Conservation (phyloP, 2,797 vertebrate genomes). For the Semotilus atromaculatus region DNA sequence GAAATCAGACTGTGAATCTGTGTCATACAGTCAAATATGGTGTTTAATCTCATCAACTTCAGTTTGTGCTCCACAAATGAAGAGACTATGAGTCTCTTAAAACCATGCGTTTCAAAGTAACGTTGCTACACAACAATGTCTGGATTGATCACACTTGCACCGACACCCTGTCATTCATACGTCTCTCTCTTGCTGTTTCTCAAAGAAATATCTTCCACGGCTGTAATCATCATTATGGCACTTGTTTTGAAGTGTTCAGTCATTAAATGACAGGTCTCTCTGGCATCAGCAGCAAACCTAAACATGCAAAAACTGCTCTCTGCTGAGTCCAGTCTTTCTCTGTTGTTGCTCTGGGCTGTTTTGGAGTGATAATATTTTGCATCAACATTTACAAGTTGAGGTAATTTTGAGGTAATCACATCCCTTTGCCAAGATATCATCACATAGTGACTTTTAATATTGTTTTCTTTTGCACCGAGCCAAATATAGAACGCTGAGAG, state of each 20-base stretch:
- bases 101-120: not conserved
- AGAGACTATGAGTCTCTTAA: not conserved
- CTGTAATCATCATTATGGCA: constrained; percentile 43
- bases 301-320: not conserved
- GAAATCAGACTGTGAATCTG: not conserved
- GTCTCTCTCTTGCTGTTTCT: not conserved
- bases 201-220: not conserved
- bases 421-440: constrained; percentile 28
- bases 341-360: constrained; percentile 11
- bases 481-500: constrained; percentile 3
- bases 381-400: constrained; percentile 22
- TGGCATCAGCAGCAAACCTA: not conserved
- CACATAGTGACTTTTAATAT: constrained; percentile 12
- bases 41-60: not conserved
- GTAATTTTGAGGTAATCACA: constrained; percentile 28
- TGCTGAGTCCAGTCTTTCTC: not conserved
- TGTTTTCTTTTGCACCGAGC: constrained; percentile 6
- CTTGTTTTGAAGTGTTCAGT: constrained; percentile 42
- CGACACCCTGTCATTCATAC: not conserved
- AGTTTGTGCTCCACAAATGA: not conserved
- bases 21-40: not conserved
- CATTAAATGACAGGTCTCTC: constrained; percentile 26
- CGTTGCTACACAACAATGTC: not conserved
- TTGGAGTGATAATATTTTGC: constrained; percentile 14
- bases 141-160: not conserved